A percentile compares a stretch with the other conserved stretches of the same genome.
phyloP scores from a whole-genome alignment of 2,113 vertebrate species.

The Uria lomvia region DNA sequence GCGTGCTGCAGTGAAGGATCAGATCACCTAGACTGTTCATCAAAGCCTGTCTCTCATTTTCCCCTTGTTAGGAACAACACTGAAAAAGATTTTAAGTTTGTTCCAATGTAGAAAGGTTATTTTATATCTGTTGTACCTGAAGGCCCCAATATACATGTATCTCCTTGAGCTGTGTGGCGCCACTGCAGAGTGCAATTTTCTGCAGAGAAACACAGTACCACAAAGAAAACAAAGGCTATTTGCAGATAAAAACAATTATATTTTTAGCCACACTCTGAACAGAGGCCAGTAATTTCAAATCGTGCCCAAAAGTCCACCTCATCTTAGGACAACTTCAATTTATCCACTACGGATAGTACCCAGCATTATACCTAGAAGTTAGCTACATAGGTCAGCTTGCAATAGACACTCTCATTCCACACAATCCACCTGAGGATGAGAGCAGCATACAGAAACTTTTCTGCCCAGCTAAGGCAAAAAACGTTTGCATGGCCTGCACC shows the following conservation, averaged over 20 bases:
- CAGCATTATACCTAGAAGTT: neutral
- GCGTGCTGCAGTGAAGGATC: rapidly evolving
- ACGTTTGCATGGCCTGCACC: neutral
- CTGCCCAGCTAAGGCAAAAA: neutral
- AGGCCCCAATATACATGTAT: neutral
- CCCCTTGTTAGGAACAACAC: neutral
- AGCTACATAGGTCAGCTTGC: neutral
- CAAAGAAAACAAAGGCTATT: neutral
- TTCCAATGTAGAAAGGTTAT: neutral
- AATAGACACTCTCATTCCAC: neutral
- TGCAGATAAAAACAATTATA: neutral
- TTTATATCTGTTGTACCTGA: neutral
- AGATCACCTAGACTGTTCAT: neutral
- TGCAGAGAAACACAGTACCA: neutral
- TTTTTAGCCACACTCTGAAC: neutral
- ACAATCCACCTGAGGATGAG: neutral
- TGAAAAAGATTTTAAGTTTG: neutral
- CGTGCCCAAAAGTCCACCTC: neutral
- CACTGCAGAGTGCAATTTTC: neutral
- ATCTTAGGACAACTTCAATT: neutral
- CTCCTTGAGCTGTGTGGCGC: neutral
- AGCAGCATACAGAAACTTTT: neutral
- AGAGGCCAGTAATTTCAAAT: neutral
- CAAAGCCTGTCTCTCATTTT: neutral
- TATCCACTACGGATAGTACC: neutral